phyloP scores from a whole-genome alignment of 2,113 vertebrate genomes.

The Microtus pennsylvanicus region DNA sequence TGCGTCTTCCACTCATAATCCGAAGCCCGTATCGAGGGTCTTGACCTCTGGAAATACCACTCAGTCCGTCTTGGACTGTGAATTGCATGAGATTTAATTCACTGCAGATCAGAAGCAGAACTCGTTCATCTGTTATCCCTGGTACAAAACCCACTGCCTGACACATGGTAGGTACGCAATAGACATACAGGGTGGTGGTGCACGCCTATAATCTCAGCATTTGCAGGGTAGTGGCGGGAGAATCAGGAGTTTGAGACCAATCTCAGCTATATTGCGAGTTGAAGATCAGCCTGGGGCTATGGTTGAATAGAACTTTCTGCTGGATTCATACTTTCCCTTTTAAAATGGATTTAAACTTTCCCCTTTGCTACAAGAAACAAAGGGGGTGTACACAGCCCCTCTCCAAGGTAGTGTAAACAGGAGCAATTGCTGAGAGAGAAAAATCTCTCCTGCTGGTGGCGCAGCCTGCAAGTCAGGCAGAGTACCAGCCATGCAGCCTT shows the following conservation, averaged over 20 bases:
- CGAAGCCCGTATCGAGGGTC: background rate
- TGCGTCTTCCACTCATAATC: background rate
- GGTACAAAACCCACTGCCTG: background rate
- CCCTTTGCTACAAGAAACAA: too few species aligned
- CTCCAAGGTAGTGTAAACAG: background rate
- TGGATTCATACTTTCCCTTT: background rate
- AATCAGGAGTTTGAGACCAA: background rate
- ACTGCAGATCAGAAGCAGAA: background rate
- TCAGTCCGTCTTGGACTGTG: background rate
- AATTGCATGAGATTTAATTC: background rate
- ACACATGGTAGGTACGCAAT: background rate
- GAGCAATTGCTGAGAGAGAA: background rate
- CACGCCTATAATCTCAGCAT: background rate
- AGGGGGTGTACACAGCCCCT: background rate
- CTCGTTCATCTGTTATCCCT: background rate
- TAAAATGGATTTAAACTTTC: background rate
- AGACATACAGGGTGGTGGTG: background rate
- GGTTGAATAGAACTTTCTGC: background rate
- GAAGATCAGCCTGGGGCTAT: too few species aligned
- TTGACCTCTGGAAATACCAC: background rate
- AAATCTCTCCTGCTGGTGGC: background rate
- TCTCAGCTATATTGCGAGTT: background rate
- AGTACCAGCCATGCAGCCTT: background rate
- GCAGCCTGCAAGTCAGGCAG: too few species aligned
- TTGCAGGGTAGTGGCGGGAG: background rate